Percentiles rank a stretch among this genome's conserved stretches.
These are phyloP conservation scores for Sclerurus mexicanus DNA, from an alignment of 2,113 vertebrate genomes.

Conservation along the genomic window DNA sequence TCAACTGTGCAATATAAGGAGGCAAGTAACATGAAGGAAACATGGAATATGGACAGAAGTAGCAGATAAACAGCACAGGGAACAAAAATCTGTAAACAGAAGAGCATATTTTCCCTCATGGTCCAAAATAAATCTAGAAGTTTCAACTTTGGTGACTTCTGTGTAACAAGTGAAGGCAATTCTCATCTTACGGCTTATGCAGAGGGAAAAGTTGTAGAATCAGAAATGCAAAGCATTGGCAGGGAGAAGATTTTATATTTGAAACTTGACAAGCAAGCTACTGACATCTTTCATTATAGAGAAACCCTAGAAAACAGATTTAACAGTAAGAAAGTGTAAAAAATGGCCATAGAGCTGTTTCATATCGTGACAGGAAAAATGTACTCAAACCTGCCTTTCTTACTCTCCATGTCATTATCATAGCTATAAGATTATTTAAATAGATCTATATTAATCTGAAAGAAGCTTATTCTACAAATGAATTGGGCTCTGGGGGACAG, in stretches of 20 bases:
- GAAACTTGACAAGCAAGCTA: background rate
- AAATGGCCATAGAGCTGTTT: background rate
- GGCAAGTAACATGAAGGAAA: background rate
- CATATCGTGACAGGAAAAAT: background rate
- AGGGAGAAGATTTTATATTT: background rate
- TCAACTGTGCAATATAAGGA: background rate
- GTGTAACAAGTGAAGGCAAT: background rate
- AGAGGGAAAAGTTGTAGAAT: background rate
- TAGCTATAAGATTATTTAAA: background rate
- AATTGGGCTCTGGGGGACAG: background rate
- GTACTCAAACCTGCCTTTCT: background rate
- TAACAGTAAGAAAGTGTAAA: background rate
- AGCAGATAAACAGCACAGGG: background rate
- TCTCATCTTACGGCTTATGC: background rate
- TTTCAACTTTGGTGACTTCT: background rate
- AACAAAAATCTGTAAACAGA: background rate
- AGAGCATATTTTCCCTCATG: background rate
- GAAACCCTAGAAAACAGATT: background rate
- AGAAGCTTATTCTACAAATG: background rate
- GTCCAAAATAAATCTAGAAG: background rate
- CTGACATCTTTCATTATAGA: background rate
- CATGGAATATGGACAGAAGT: background rate
- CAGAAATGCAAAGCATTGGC: background rate
- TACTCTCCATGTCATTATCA: background rate
- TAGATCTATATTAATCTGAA: background rate